Evolutionary conservation across 2,888 invertebrate species (phyloP).

Genomic region (Trichopria drosophilae): DNA sequence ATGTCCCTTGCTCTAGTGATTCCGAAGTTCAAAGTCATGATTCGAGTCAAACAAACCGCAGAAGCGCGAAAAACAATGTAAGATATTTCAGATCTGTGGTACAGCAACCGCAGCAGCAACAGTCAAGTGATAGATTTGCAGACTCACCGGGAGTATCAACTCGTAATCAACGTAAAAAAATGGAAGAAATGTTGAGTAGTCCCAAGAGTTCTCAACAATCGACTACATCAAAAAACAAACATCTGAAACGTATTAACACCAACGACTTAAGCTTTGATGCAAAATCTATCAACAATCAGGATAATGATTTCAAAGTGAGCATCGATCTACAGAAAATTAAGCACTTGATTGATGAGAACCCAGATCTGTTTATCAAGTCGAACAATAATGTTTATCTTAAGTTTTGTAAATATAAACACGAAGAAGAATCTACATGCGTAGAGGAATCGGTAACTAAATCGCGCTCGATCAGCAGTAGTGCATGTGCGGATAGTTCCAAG

Average conservation of each 20-base stretch:
- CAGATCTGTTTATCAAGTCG: slow-evolving; percentile 36
- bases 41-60: too few species aligned
- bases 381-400: slow-evolving; percentile 7
- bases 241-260: slow-evolving; percentile 27
- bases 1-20: too few species aligned
- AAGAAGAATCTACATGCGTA: neutral
- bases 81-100: too few species aligned
- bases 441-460: slow-evolving; percentile 6
- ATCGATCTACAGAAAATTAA: slow-evolving; percentile 49
- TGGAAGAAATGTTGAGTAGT: too few species aligned
- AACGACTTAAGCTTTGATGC: slow-evolving; percentile 17
- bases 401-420: slow-evolving; percentile 5
- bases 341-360: slow-evolving; percentile 38
- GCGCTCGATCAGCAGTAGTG: too few species aligned
- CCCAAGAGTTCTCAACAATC: slow-evolving; percentile 7
- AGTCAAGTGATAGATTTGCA: too few species aligned
- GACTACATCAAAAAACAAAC: slow-evolving; percentile 20
- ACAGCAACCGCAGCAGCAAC: too few species aligned
- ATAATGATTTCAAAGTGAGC: slow-evolving; percentile 43
- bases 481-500: too few species aligned
- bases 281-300: slow-evolving; percentile 8
- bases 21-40: too few species aligned
- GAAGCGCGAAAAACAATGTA: too few species aligned
- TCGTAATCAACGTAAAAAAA: too few species aligned
- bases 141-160: too few species aligned